Base-by-base conservation (phyloP, 2,888 invertebrate genomes). In the Xestia ashworthii region DNA sequence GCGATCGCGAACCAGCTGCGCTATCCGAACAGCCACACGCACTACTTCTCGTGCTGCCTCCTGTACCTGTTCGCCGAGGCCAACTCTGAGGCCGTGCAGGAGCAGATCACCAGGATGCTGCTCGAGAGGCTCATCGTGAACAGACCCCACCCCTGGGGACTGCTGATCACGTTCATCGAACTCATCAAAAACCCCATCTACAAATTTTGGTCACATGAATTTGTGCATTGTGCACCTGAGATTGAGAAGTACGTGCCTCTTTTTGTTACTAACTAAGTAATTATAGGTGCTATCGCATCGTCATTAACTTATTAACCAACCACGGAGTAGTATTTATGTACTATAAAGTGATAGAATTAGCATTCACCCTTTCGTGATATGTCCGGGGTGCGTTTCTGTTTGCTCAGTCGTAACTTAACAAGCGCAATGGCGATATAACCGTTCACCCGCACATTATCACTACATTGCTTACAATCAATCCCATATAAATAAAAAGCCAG, bases 21-120 rank as follows among this genome's bases (percentile, higher is more conserved):
- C 44, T 99, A 99, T 96, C 99, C 99, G 19, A 99, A 99, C 96
- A 99, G 99, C 92, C 99, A 99, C 96, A 99, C 99, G 38, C 99
- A 99, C 97, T 99, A 99, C 97, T 99, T 99, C 97, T 99, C 99
- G 92, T 99, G 99, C 94, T 99, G 99, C 58, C 97, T 99, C 72
- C 97, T 99, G 84, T 99, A 99, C 95, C 97, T 99, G 89, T 99
- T 99, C 96, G 99, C 99, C 68, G 99, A 99, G 94, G 99, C 99
- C 12, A 99, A 99, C 93, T 98, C 99, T 0, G 99, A 99, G 95
- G 99, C 99, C 11, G 99, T 99, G 81, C 99, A 99, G 90, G 99
- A 99, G 95, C 99, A 99, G 94, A 99, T 99, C 74, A 99, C 99
- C 0, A 97, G 99, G 91, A 99, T 99, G 89, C 97, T 99, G 74